Evolutionary conservation across 23 tunicate species (phyloP), one percentile per base, ranked within the genome.

Genomic region (Phallusia fumigata): DNA sequence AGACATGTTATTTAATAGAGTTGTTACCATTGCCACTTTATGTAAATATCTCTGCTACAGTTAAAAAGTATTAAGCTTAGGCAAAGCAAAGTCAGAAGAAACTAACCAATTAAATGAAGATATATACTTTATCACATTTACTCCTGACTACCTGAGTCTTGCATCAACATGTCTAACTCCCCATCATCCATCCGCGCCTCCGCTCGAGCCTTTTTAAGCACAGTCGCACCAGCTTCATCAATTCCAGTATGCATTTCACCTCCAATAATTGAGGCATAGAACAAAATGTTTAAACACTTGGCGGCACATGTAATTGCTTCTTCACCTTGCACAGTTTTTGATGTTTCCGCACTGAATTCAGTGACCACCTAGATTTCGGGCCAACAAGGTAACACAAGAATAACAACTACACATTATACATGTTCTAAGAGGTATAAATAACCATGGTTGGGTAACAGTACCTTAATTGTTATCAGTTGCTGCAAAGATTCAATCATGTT

Each of bases 391-490:
- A 58, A 58, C 69, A 58, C 28, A 13, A 6, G 69, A 21, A 24
- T 18, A 51, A 51, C 15, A 51, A 51, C 58, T 51, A 18, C 15
- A 51, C 15, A 51, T 15, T 13, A 51, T 51, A 51, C 58, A 13
- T 51, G 58, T 13, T 51, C 58, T 51, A n/a, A 40, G 47, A 40
- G 5, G 47, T 40, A 65, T 65, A 28, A 65, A 11, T 30, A 2
- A 5, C 11, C 6, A 5, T 65, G 74, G 6, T 65, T 5, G 6
- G 6, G 31, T 65, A 65, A 3, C 31, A 65, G 11, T 26, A 26
- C 97, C 88, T 87, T 86, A 53, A 78, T 78, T 24, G 97, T 86
- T 28, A 92, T 86, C 22, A 92, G 85, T 83, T 92, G 97, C 74
- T 92, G 97, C 30, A 92, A 79, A 69, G 65, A 76, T 87, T 92